Evolutionary conservation across 2,888 invertebrate genomes (phyloP), one percentile per base, ranked within the genome.

Genomic region (Caenorhabditis japonica): DNA sequence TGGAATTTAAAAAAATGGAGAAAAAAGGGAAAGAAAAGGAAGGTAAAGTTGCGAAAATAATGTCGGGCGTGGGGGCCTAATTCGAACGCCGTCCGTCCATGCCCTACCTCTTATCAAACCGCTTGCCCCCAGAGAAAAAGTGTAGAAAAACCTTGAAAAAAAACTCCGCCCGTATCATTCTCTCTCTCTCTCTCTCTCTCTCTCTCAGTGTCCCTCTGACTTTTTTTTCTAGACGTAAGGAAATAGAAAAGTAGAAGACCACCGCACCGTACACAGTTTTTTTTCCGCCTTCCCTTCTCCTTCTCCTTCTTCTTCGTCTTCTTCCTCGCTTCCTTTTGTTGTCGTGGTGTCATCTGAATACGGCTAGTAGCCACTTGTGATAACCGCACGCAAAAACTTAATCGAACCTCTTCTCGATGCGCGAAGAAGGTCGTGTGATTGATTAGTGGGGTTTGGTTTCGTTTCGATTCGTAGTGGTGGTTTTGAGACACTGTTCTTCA

Each of bases 381-480:
- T 36, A 30, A 43, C 39, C 25, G 2, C 15, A 39, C 27, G 7
- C 21, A 38, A 44, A 62, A 62, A 62, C 62, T 47, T 62, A 47
- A 47, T 62, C 55, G 62, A 62, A 62, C 62, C 55, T 55, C 38
- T 8, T 7, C 8, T 1, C 15, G 25, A 23, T 15, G 55, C 23
- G 43, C 36, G 49, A 39, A 49, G 64, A 64, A 64, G 64, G 64
- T 64, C 64, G 55, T 64, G 56, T 64, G 56, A 64, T 64, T 64
- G 64, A 64, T 64, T 56, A 64, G 55, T 47, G 33, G 55, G 53
- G 53, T 53, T 38, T 38, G 38, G 53, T 46, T 62, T 62, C 52
- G 30, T 43, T 34, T 23, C 34, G 25, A 17, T 43, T 19, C 17
- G 17, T 30, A 53, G 23, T 13, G 21, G 30, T 12, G n/a, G 15